These are phyloP conservation scores for Gallinago nigripennis DNA, from an alignment of 2,797 vertebrate species.

Conservation along the genomic window DNA sequence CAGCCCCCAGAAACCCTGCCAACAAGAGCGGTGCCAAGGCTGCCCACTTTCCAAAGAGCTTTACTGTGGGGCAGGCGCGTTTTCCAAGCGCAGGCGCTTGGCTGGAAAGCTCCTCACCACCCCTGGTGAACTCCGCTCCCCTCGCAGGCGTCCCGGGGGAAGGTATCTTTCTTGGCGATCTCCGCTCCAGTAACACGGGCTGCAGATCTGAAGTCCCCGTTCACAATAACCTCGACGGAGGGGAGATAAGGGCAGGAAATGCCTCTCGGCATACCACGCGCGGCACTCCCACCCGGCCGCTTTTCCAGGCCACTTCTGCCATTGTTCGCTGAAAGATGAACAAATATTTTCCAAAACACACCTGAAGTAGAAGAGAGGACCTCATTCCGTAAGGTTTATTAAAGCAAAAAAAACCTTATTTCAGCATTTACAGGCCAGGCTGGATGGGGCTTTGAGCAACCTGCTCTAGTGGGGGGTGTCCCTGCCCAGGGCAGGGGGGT, in stretches of 20 bases:
- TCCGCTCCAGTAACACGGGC: not conserved
- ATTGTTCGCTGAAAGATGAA: conserved; percentile 46
- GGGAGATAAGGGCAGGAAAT: conserved; percentile 57
- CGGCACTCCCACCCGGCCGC: conserved; percentile 46
- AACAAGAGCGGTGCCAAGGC: fast-evolving
- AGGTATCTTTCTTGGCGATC: conserved; percentile 47
- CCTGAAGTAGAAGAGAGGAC: not conserved
- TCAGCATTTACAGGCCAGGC: not conserved
- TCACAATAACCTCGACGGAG: conserved; percentile 55
- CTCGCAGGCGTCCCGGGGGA: not conserved
- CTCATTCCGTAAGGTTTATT: not conserved
- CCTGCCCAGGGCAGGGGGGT: too few species aligned
- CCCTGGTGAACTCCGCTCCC: not conserved
- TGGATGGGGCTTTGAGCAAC: too few species aligned
- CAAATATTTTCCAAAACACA: conserved; percentile 48
- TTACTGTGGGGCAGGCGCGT: fast-evolving
- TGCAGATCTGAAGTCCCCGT: conserved; percentile 4
- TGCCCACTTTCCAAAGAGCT: not conserved
- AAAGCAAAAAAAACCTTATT: not conserved
- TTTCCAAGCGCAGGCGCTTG: not conserved
- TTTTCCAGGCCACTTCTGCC: conserved; percentile 34
- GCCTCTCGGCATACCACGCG: not conserved
- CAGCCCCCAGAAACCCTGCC: fast-evolving
- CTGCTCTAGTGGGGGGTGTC: too few species aligned
- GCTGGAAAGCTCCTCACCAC: not conserved